Percentiles rank a stretch among this genome's conserved stretches.
Evolutionary conservation across 2,113 vertebrate genomes (phyloP).

Genomic region (Melanostigma gelatinosum): DNA sequence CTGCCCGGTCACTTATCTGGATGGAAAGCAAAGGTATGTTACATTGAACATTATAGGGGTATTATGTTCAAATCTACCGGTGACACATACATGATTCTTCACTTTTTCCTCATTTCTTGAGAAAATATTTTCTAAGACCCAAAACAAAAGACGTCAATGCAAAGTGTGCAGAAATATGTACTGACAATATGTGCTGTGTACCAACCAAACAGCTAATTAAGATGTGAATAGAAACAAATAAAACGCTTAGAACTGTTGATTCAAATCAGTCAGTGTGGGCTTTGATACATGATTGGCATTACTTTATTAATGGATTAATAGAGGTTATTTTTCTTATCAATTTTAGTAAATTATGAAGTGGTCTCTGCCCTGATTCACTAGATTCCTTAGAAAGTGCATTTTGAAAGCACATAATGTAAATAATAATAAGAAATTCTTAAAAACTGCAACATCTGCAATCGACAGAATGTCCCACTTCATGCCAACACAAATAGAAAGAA

Average conservation of each 20-base stretch:
- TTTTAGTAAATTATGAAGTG: background rate
- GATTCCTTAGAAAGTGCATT: background rate
- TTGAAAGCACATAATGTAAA: background rate
- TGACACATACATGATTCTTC: background rate
- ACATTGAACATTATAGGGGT: background rate
- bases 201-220: background rate
- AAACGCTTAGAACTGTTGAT: background rate
- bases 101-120: background rate
- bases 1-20: conserved; percentile 92
- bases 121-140: background rate
- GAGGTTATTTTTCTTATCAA: background rate
- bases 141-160: background rate
- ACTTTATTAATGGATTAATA: background rate
- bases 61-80: background rate
- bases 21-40: conserved; percentile 89
- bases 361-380: background rate
- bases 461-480: background rate
- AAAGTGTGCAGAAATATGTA: background rate
- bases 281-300: background rate
- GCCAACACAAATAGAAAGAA: background rate
- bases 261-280: background rate
- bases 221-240: background rate
- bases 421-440: background rate
- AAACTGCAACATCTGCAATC: background rate
- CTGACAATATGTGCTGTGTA: background rate